A percentile compares a stretch with the other conserved stretches of the same genome.
Evolutionary conservation across 2,888 invertebrate genomes (phyloP).

Genomic region (Ophion obscuratus): DNA sequence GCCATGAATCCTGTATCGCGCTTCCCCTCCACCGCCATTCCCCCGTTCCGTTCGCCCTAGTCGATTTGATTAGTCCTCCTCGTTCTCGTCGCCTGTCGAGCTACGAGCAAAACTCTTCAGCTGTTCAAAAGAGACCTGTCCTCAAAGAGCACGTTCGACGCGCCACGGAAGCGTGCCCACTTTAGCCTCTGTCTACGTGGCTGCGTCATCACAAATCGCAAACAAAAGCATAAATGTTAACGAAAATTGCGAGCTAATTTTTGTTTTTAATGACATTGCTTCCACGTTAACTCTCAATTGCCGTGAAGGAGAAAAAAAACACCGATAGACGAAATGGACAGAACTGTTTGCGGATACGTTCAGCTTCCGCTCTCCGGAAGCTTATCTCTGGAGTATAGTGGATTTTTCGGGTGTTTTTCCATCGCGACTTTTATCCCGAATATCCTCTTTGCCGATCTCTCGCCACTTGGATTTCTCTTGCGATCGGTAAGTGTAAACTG

Average conservation of each 20-base stretch:
- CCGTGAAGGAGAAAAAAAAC: neutral
- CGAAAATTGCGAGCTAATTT: neutral
- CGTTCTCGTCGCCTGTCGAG: constrained; percentile 54
- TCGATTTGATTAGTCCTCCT: constrained; percentile 75
- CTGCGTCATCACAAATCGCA: neutral
- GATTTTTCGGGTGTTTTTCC: constrained; percentile 28
- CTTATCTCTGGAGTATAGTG: neutral
- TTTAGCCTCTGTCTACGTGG: neutral
- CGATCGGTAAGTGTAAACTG: constrained; percentile 61
- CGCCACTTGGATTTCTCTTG: constrained; percentile 25
- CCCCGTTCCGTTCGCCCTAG: constrained; percentile 52
- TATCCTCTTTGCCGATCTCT: constrained; percentile 14
- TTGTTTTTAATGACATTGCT: neutral
- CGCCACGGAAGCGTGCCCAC: neutral
- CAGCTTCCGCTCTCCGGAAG: neutral
- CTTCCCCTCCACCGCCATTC: constrained; percentile 26
- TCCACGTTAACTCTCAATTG: neutral
- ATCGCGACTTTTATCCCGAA: constrained; percentile 33
- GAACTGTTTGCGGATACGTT: constrained; percentile 1
- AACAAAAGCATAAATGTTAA: constrained; percentile 26
- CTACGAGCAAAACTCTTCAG: constrained; percentile 25
- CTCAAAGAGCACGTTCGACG: constrained; percentile 11
- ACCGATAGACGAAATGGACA: constrained; percentile 18
- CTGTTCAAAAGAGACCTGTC: neutral
- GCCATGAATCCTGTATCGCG: constrained; percentile 62